A percentile compares a stretch with the other conserved stretches of the same genome.
These are phyloP conservation scores for Scaptomyza parva DNA, from an alignment of 2,888 invertebrate genomes.

Conservation along the genomic window DNA sequence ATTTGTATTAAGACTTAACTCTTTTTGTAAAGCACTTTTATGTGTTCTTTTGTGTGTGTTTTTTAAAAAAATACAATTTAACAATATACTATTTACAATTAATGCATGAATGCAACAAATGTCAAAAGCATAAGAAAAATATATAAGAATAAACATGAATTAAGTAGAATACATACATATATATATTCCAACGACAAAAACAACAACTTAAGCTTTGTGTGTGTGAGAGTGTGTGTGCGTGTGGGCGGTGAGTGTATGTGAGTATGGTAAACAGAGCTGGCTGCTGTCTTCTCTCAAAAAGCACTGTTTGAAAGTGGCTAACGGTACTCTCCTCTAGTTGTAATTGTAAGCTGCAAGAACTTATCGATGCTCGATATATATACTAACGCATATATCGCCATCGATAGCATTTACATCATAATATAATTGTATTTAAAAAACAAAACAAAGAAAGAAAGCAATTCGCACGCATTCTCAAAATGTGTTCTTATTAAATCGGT, in stretches of 20 bases:
- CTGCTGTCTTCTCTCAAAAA: conserved; percentile 37
- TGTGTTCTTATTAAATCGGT: neutral
- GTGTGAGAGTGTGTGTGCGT: conserved; percentile 10
- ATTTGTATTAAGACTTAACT: conserved; percentile 5
- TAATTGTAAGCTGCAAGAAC: conserved; percentile 44
- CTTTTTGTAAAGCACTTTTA: conserved; percentile 27
- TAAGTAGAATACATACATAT: conserved; percentile 42
- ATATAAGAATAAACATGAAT: conserved; percentile 43
- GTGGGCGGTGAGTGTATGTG: conserved; percentile 9
- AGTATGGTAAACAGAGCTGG: neutral
- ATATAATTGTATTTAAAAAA: conserved; percentile 44
- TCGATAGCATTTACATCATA: conserved; percentile 54
- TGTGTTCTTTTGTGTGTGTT: conserved; percentile 17
- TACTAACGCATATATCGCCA: conserved; percentile 13
- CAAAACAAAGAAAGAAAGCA: conserved; percentile 10
- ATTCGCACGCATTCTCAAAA: conserved; percentile 4
- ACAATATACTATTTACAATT: conserved; percentile 22
- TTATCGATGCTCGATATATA: conserved; percentile 44
- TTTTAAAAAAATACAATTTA: conserved; percentile 28
- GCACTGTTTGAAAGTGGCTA: conserved; percentile 14
- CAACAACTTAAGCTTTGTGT: conserved; percentile 18
- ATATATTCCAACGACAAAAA: conserved; percentile 37
- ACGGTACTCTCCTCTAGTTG: conserved; percentile 34
- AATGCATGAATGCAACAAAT: conserved; percentile 23
- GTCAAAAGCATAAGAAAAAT: conserved; percentile 11